Evolutionary conservation across 2,113 vertebrate genomes (phyloP).

Genomic region (Spilogale gracilis): DNA sequence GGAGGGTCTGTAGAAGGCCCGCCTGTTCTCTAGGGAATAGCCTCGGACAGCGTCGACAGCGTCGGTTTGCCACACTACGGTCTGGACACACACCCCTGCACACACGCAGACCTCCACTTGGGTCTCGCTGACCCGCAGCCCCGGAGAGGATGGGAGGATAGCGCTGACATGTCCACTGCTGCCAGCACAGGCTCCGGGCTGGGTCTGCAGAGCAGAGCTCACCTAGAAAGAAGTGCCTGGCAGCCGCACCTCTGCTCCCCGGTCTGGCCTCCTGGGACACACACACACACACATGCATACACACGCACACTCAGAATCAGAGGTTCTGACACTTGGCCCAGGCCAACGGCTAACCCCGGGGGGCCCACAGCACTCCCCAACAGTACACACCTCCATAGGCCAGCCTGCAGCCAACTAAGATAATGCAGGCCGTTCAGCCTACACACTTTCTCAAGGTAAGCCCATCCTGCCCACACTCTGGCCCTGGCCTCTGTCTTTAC

Average conservation of each 20-base stretch:
- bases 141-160: neutral
- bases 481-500: neutral
- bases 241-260: neutral
- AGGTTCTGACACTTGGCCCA: neutral
- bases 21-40: neutral
- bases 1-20: neutral
- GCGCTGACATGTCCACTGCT: rapidly evolving
- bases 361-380: neutral
- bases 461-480: rapidly evolving
- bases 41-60: neutral
- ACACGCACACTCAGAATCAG: too few relatives aligned
- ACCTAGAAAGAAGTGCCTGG: neutral
- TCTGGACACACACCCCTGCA: neutral
- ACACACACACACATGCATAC: too few relatives aligned
- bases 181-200: neutral
- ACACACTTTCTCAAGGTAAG: neutral
- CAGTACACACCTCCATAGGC: neutral
- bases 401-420: neutral
- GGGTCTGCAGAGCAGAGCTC: neutral
- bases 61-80: rapidly evolving
- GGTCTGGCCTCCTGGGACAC: too few relatives aligned
- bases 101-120: neutral
- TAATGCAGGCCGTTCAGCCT: neutral
- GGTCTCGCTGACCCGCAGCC: neutral
- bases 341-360: neutral